Evolutionary conservation across 2,797 vertebrate species (phyloP), one percentile per base, ranked within the genome.

Genomic region (Gymnothorax javanicus): DNA sequence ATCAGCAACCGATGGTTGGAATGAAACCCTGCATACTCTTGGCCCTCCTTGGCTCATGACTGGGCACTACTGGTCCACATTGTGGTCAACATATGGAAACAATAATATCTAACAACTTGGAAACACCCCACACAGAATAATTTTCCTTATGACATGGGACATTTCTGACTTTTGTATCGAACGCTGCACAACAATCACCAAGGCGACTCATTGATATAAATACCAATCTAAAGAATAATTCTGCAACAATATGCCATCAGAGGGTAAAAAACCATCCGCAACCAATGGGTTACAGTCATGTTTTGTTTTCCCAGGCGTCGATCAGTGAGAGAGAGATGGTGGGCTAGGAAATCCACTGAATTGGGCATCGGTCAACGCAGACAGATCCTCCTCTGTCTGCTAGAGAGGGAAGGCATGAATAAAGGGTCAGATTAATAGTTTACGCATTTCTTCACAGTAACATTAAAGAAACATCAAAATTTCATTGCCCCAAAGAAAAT

Each of bases 281-380:
- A 20, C 20, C 77, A 79, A 12, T 79, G 52, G 6, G 54, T 23
- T 54, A 50, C 75, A 79, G 75, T 81, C 23, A 23, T 54, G 20
- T 54, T n/a, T 50, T 52, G 33, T 23, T n/a, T 77, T 56, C 52
- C 52, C 52, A 54, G 77, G 77, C 6, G 84, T 87, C 56, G 59
- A 82, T 96, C 92, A 96, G 91, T 95, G 95, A 86, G 95, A 95
- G 75, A 96, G 92, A 67, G 95, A 93, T 25, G 94, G 93, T 0
- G 96, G 96, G 54, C 95, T 96, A 84, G 95, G 94, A 89, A 96
- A 94, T 84, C 95, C 95, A 89, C 94, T 93, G 92, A 95, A 96
- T 79, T 91, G 94, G 71, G 94, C 82, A 54, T 96, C 95, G 86
- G 94, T 89, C 92, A 95, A 88, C 82, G 90, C 90, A 5, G 95